Conservation (phyloP, 2,113 vertebrate species). For the Anthoscopus minutus region DNA sequence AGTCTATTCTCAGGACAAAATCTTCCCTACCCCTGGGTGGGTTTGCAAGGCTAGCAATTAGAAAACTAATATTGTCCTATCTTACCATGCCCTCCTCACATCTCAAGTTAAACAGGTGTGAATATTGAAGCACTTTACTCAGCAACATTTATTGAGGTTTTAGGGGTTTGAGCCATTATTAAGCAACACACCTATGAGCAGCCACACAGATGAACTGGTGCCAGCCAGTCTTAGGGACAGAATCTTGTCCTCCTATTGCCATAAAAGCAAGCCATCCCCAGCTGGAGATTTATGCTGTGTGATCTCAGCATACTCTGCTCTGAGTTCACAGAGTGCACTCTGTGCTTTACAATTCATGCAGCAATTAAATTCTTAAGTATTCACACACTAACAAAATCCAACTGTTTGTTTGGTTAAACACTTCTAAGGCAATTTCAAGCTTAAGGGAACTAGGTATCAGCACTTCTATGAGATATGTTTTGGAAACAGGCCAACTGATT, state of each 20-base stretch:
- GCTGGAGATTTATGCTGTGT: background rate
- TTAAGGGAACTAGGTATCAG: slow-evolving; percentile 2
- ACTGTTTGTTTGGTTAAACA: background rate
- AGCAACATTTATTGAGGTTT: background rate
- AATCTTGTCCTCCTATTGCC: background rate
- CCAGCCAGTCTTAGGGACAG: background rate
- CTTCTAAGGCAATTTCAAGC: background rate
- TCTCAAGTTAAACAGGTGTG: background rate
- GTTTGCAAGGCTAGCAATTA: background rate
- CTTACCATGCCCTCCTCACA: background rate
- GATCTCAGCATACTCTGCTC: background rate
- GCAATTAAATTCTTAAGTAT: background rate
- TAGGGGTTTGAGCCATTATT: background rate
- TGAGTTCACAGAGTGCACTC: background rate
- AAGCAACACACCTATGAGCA: background rate
- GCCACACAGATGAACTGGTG: background rate
- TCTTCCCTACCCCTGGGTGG: background rate
- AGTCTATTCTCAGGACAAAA: background rate
- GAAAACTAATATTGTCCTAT: background rate
- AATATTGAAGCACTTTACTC: background rate
- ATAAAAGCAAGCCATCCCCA: background rate
- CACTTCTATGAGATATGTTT: background rate
- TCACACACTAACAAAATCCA: background rate
- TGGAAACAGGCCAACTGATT: background rate
- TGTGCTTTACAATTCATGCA: background rate